Base-by-base conservation (phyloP, 2,113 vertebrate species). In the Cariama cristata region DNA sequence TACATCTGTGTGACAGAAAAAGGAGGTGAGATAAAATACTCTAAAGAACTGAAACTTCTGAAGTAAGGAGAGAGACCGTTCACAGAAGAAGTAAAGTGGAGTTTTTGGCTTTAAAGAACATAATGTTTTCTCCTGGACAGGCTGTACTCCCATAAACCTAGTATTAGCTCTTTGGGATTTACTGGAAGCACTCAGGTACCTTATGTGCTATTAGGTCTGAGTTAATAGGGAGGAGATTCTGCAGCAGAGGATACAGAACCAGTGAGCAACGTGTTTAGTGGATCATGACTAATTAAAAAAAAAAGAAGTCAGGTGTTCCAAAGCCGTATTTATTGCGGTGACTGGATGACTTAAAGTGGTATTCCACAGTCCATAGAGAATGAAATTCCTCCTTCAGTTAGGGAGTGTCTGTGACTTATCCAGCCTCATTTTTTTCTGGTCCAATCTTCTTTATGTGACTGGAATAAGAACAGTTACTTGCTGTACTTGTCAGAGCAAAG, bases 81-180 rank as follows among this genome's bases (percentile, higher is more conserved):
- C 55, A 71, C 59, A 74, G 88, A 59, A 58, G 32, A 71, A 90
- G 21, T 35, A 77, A 97, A 88, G 87, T 88, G 90, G 92, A 90
- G 93, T 27, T 96, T 95, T 90, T 96, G 71, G 90, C 85, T 95
- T 87, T 52, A 56, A 96, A 92, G 47, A 88, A 6, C 55, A 63
- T 58, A 60, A 88, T 94, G 77, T 76, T 96, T 95, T 90, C 59
- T 90, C 55, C 94, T 96, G 97, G 88, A 95, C 59, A 74, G 75
- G 50, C 87, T 71, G 28, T 93, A 59, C 59, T 94, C 74, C 90
- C 60, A 67, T 90, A 90, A 95, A 88, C 59, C 85, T 83, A 50
- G 56, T 90, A 90, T 88, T 83, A 95, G 94, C 79, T 86, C 92
- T 80, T 72, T 93, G 92, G 86, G 88, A 95, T 8, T 59, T 84